phyloP scores from a whole-genome alignment of 2,888 invertebrate species.

The Synanthedon myopaeformis region DNA sequence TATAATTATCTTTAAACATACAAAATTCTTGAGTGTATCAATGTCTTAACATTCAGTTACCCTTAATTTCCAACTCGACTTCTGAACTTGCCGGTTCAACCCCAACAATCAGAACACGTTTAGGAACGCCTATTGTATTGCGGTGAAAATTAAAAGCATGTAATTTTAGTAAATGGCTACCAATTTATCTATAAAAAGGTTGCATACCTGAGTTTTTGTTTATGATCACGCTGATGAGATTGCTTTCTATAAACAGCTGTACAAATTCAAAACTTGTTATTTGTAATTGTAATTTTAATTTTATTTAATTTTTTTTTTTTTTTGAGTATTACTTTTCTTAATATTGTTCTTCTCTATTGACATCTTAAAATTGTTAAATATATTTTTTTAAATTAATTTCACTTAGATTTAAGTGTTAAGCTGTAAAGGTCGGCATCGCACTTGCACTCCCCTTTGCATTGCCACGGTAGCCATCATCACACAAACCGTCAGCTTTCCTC shows the following conservation, averaged over 20 bases:
- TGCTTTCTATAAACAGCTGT: background rate
- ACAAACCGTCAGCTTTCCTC: too few species aligned
- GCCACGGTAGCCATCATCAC: too few species aligned
- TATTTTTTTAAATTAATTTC: background rate
- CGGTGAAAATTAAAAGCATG: constrained; percentile 37
- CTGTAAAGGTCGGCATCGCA: too few species aligned
- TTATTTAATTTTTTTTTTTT: background rate
- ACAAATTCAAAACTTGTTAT: background rate
- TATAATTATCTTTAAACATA: too few species aligned
- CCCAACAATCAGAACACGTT: constrained; percentile 33
- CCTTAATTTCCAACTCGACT: constrained; percentile 23
- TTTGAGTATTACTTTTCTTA: background rate
- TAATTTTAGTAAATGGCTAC: constrained; percentile 51
- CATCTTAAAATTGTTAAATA: background rate
- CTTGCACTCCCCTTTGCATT: too few species aligned
- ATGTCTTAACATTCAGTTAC: constrained; percentile 15
- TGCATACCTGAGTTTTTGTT: background rate
- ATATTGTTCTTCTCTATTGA: background rate
- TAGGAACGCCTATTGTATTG: constrained; percentile 47
- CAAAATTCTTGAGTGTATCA: constrained; percentile 12
- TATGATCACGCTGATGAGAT: background rate
- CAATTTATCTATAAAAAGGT: constrained; percentile 42
- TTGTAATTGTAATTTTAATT: background rate
- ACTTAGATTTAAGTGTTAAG: background rate
- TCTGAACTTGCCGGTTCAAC: constrained; percentile 34